phyloP scores from a whole-genome alignment of 1,140 invertebrate genomes.

The Microvelia longipes region DNA sequence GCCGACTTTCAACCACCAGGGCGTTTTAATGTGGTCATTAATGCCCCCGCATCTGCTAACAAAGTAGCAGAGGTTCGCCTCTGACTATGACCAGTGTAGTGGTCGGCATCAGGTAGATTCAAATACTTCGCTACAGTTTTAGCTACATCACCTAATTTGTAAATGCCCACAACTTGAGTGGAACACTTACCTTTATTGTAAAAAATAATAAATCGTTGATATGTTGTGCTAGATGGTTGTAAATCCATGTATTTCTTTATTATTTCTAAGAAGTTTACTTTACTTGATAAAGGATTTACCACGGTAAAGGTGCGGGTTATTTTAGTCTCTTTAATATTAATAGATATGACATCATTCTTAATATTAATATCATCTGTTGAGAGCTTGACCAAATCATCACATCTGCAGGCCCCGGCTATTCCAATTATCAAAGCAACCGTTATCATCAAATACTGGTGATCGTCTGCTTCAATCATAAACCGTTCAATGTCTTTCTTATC shows the following conservation, averaged over 20 bases:
- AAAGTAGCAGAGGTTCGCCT: background rate
- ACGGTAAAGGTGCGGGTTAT: background rate
- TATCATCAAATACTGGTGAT: background rate
- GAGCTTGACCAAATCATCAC: background rate
- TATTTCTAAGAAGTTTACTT: background rate
- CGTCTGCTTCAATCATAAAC: background rate
- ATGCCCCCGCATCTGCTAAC: no score
- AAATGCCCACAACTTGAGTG: background rate
- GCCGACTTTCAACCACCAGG: no score
- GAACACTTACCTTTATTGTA: background rate
- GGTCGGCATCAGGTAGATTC: no score
- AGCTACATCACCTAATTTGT: background rate
- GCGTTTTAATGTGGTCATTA: no score
- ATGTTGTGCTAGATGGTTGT: background rate
- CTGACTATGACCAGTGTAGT: background rate
- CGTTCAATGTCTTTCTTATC: background rate
- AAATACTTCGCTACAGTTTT: background rate
- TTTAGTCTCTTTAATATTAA: background rate
- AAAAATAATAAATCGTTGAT: background rate
- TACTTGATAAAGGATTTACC: background rate
- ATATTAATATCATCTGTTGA: background rate
- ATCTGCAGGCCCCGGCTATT: background rate
- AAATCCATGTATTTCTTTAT: background rate
- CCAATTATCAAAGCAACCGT: background rate
- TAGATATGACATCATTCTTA: background rate